Evolutionary conservation across 2,888 invertebrate genomes (phyloP), one percentile per base, ranked within the genome.

Genomic region (Cheilosia grossa): DNA sequence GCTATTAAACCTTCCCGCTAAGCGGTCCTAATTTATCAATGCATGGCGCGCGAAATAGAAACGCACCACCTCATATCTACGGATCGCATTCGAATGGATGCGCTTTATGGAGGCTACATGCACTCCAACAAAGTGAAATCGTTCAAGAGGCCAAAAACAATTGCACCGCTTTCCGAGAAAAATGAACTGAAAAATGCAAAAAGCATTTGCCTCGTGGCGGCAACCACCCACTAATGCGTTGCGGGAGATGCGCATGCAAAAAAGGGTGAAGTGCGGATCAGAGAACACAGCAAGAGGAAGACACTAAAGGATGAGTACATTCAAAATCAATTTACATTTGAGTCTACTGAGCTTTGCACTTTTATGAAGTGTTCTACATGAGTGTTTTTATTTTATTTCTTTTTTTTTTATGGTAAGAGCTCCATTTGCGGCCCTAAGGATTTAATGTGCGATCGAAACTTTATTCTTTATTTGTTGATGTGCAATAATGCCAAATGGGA

Each of bases 261-360:
- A 47, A 37, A 15, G 51, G 30, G 40, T 24, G 4, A n/a, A 51
- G 40, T 61, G 56, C 17, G 24, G 27, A 42, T 30, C 19, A 13
- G 37, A 44, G 42, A 19, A 21, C 4, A 37, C 37, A 37, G 37
- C 37, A 21, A 40, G 40, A 30, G 33, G 63, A 58, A 64, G 40
- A 64, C 78, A 51, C 53, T 49, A 82, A 72, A 63, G 19, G 10
- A 21, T 56, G 33, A 44, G 69, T 79, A 47, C 83, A 74, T 79
- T 83, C 70, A 79, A 83, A 79, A 83, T 83, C 79, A 83, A 83
- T 83, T 83, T 83, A 64, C 74, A 82, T 74, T 79, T 83, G 79
- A 74, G 63, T 83, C 79, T 79, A 83, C 74, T 79, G 83, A 83
- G 42, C 69, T 83, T 69, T 83, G 63, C 73, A 73, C 74, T 79